Conservation (phyloP, 30 jellyfish, hydroid and myxozoan genomes). For the Hydractinia symbiolongicarpus region DNA sequence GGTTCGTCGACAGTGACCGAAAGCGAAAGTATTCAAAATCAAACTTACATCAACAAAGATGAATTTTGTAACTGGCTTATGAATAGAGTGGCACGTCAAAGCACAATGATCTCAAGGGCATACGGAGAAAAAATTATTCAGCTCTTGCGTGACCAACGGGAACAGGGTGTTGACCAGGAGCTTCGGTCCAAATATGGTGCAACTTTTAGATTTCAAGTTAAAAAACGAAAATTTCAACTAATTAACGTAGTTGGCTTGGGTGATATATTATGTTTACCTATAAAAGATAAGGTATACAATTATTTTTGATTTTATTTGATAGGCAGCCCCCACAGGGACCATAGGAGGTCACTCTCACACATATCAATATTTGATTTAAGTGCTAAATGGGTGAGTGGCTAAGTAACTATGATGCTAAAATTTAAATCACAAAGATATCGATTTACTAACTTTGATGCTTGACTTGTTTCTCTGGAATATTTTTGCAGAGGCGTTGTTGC, state of each 20-base stretch:
- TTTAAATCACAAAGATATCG: too few species aligned
- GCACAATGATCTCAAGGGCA: slow-evolving; percentile 71
- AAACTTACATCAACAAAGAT: slow-evolving; percentile 30
- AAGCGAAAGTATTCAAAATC: slow-evolving; percentile 19
- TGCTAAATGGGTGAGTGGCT: too few species aligned
- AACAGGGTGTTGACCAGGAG: slow-evolving; percentile 59
- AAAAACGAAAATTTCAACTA: slow-evolving; percentile 66
- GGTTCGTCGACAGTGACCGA: neutral
- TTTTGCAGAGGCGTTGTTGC: too few species aligned
- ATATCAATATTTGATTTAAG: too few species aligned
- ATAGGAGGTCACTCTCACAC: too few species aligned
- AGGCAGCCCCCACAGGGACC: too few species aligned
- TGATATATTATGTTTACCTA: slow-evolving; percentile 82
- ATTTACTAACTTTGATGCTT: too few species aligned
- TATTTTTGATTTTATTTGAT: neutral
- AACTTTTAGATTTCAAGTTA: slow-evolving; percentile 52
- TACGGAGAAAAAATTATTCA: slow-evolving; percentile 71
- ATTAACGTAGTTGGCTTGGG: slow-evolving; percentile 91
- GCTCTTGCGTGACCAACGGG: slow-evolving; percentile 58
- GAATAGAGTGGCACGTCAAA: slow-evolving; percentile 51
- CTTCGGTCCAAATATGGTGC: slow-evolving; percentile 50
- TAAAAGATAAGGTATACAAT: slow-evolving; percentile 39
- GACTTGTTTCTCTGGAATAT: too few species aligned
- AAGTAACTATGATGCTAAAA: too few species aligned
- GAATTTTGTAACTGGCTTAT: slow-evolving; percentile 73